Percentiles rank a stretch among this genome's conserved stretches.
These are phyloP conservation scores for Agrotis segetum DNA, from an alignment of 2,888 invertebrate species.

Conservation along the genomic window DNA sequence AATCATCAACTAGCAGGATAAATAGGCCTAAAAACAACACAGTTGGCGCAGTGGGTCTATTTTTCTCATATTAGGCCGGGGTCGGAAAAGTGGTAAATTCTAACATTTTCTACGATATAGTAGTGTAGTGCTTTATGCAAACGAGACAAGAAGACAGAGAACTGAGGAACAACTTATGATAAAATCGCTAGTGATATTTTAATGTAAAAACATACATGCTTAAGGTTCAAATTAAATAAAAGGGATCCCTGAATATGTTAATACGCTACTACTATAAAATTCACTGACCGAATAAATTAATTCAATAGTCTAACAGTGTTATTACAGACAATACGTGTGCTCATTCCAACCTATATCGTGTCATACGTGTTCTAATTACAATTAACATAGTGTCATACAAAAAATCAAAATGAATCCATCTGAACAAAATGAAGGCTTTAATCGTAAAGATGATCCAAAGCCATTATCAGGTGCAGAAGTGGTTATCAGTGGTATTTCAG, in stretches of 20 bases:
- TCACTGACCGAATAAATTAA: slow-evolving; percentile 26
- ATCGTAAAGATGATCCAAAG: slow-evolving; percentile 8
- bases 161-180: too few relatives aligned
- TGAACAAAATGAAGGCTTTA: background rate
- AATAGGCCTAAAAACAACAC: too few relatives aligned
- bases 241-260: slow-evolving; percentile 22
- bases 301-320: slow-evolving; percentile 1
- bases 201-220: background rate
- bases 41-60: too few relatives aligned
- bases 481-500: slow-evolving; percentile 92
- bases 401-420: slow-evolving; percentile 24
- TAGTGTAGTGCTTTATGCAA: too few relatives aligned
- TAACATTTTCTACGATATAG: too few relatives aligned
- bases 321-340: background rate
- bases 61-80: too few relatives aligned
- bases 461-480: slow-evolving; percentile 85
- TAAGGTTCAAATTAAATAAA: background rate
- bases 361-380: too few relatives aligned
- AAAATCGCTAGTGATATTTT: too few relatives aligned
- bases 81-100: too few relatives aligned
- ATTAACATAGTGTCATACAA: too few relatives aligned
- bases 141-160: too few relatives aligned
- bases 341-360: background rate
- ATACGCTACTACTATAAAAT: slow-evolving; percentile 29
- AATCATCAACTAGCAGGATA: too few relatives aligned